phyloP scores from a whole-genome alignment of 2,113 vertebrate genomes.

The Rhombomys opimus region DNA sequence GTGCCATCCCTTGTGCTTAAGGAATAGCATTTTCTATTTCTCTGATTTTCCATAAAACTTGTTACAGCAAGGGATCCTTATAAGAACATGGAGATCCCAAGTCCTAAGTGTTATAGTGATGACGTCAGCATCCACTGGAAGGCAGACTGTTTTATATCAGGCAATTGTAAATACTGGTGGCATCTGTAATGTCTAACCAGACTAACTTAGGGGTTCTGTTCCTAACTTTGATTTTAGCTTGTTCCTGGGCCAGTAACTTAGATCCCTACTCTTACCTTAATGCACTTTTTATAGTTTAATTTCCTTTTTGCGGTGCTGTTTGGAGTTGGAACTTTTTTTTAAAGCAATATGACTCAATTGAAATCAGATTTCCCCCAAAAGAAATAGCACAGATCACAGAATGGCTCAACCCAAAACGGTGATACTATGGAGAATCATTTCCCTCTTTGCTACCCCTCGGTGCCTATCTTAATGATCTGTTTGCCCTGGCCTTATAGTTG shows the following conservation, averaged over 20 bases:
- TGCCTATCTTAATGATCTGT: constrained; percentile 78
- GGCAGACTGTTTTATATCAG: constrained; percentile 67
- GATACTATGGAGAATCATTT: constrained; percentile 79
- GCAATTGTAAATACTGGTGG: constrained; percentile 50
- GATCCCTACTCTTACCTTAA: constrained; percentile 86
- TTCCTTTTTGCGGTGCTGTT: constrained; percentile 87
- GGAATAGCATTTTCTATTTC: constrained; percentile 27
- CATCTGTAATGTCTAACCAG: constrained; percentile 66
- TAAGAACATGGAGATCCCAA: constrained; percentile 49
- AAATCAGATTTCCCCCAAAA: constrained; percentile 87
- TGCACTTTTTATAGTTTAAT: constrained; percentile 90
- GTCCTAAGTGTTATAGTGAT: constrained; percentile 17
- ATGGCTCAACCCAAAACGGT: constrained; percentile 74
- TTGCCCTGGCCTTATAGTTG: constrained; percentile 60
- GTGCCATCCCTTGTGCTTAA: neutral
- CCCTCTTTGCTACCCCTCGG: constrained; percentile 77
- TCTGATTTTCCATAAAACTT: constrained; percentile 47
- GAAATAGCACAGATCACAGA: constrained; percentile 83
- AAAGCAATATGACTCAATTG: constrained; percentile 87
- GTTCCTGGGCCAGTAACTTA: constrained; percentile 82
- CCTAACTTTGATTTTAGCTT: constrained; percentile 81
- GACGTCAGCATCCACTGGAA: constrained; percentile 59
- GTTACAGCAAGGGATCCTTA: constrained; percentile 30
- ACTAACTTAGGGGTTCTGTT: constrained; percentile 55
- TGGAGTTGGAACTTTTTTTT: constrained; percentile 78